phyloP scores from a whole-genome alignment of 1,140 invertebrate genomes.

The Meteorus sp. region DNA sequence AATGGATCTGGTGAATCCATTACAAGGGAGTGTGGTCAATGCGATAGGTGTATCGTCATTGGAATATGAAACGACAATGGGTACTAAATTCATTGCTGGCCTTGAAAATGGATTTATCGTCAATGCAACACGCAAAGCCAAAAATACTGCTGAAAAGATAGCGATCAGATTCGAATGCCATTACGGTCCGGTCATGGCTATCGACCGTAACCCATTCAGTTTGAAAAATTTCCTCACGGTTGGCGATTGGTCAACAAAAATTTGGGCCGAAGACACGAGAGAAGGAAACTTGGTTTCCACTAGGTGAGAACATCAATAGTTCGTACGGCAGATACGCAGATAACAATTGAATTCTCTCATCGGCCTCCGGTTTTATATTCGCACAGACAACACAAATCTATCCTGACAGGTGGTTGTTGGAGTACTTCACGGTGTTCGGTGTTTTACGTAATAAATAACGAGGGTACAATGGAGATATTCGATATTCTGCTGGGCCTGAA shows the following conservation, averaged over 20 bases:
- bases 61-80: slow-evolving; percentile 86
- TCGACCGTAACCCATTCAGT: slow-evolving; percentile 82
- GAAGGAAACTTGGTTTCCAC: slow-evolving; percentile 85
- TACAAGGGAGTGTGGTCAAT: slow-evolving; percentile 63
- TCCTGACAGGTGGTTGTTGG: slow-evolving; percentile 84
- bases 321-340: too few species aligned
- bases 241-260: slow-evolving; percentile 82
- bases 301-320: slow-evolving; percentile 27
- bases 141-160: slow-evolving; percentile 76
- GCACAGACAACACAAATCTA: slow-evolving; percentile 63
- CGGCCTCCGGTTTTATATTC: slow-evolving; percentile 2
- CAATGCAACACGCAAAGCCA: slow-evolving; percentile 73
- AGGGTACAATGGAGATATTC: slow-evolving; percentile 86
- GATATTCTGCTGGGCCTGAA: slow-evolving; percentile 81
- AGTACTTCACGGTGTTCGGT: slow-evolving; percentile 69
- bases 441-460: slow-evolving; percentile 53
- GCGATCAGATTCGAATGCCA: slow-evolving; percentile 75
- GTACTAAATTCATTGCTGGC: slow-evolving; percentile 63
- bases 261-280: slow-evolving; percentile 88
- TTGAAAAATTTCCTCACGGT: slow-evolving; percentile 87
- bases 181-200: slow-evolving; percentile 76
- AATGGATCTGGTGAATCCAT: slow-evolving; percentile 73
- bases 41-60: slow-evolving; percentile 78
- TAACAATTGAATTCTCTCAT: neutral
- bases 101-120: slow-evolving; percentile 67